Conservation (phyloP, 1,140 invertebrate species). For the Chironomus tepperi region DNA sequence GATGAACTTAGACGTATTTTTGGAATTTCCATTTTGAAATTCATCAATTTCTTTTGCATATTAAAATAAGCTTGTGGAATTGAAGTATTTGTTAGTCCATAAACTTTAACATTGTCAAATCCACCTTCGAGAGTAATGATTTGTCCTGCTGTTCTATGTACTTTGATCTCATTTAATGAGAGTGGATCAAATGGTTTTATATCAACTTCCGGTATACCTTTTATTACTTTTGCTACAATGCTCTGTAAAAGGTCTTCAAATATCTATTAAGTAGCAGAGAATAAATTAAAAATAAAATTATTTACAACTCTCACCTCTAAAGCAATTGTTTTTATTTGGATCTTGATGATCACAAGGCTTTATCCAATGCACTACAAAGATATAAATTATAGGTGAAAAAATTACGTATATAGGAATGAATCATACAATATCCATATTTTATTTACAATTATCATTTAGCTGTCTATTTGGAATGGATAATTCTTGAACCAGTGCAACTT, state of each 20-base stretch:
- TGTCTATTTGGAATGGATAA: too few relatives aligned
- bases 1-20: slow-evolving; percentile 44
- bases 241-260: slow-evolving; percentile 33
- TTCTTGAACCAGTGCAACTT: too few relatives aligned
- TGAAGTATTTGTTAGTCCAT: slow-evolving; percentile 43
- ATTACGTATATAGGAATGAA: too few relatives aligned
- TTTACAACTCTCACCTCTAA: slow-evolving; percentile 27
- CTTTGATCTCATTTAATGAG: slow-evolving; percentile 41
- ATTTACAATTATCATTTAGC: too few relatives aligned
- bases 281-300: background rate
- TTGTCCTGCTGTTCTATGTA: slow-evolving; percentile 41
- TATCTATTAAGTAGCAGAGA: background rate
- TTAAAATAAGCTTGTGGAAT: slow-evolving; percentile 41
- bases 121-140: slow-evolving; percentile 41
- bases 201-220: slow-evolving; percentile 43
- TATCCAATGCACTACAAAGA: slow-evolving; percentile 34
- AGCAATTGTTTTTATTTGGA: slow-evolving; percentile 39
- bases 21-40: slow-evolving; percentile 46
- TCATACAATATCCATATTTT: too few relatives aligned
- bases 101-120: slow-evolving; percentile 41
- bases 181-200: slow-evolving; percentile 43
- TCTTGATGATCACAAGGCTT: slow-evolving; percentile 34
- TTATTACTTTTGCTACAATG: slow-evolving; percentile 35
- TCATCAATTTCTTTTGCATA: slow-evolving; percentile 40
- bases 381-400: background rate